phyloP scores from a whole-genome alignment of 1,140 invertebrate genomes.

The Adoxophyes honmai region DNA sequence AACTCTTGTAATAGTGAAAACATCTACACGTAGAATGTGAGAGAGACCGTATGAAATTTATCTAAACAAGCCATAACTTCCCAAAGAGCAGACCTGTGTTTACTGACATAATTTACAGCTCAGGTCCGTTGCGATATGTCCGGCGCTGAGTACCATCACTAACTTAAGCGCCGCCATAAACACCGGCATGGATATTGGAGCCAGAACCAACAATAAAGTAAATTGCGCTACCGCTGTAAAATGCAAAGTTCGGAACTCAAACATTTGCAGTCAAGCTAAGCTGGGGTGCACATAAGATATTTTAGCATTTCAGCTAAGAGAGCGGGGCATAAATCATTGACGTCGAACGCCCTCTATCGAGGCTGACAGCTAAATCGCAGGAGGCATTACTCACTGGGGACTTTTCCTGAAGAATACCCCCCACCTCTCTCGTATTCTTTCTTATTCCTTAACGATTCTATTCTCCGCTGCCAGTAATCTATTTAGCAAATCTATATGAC shows the following conservation, averaged over 20 bases:
- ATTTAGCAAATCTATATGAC: slow-evolving; percentile 6
- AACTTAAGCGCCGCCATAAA: too few relatives aligned
- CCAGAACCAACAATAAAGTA: slow-evolving; percentile 1
- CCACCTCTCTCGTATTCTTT: slow-evolving; percentile 27
- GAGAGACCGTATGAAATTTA: too few relatives aligned
- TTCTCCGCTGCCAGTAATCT: background rate
- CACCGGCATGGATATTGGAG: background rate
- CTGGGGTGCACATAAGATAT: slow-evolving; percentile 7
- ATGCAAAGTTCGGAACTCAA: slow-evolving; percentile 15
- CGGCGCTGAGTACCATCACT: too few relatives aligned
- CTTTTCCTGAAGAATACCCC: slow-evolving; percentile 22
- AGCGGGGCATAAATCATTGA: slow-evolving; percentile 29
- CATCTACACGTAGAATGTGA: too few relatives aligned
- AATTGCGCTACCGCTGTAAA: slow-evolving; percentile 13
- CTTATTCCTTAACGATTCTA: slow-evolving; percentile 17
- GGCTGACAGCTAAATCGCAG: slow-evolving; percentile 35
- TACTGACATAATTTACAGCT: too few relatives aligned
- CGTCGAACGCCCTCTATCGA: slow-evolving; percentile 30
- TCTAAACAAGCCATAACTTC: too few relatives aligned
- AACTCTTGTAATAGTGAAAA: too few relatives aligned
- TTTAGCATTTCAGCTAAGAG: slow-evolving; percentile 9
- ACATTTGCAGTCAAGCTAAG: slow-evolving; percentile 13
- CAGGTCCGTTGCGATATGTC: too few relatives aligned
- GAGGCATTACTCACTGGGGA: slow-evolving; percentile 38
- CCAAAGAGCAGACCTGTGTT: too few relatives aligned